Percentiles rank a stretch among this genome's conserved stretches.
phyloP scores from a whole-genome alignment of 2,888 invertebrate genomes.

The Lepidonotus clava region DNA sequence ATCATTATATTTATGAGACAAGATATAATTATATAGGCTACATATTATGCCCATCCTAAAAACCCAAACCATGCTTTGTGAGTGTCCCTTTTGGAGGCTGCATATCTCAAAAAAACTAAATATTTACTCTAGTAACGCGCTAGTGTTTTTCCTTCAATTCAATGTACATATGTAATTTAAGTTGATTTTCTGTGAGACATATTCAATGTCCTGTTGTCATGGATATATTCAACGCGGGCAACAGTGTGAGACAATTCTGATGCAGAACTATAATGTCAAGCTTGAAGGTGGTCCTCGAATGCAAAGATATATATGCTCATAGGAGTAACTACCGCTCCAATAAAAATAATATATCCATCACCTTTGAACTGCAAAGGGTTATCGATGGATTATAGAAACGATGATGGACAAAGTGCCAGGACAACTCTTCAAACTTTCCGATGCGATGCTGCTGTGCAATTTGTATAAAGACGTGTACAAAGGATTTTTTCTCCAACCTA shows the following conservation, averaged over 20 bases:
- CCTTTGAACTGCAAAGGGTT: neutral
- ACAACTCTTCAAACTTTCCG: constrained; percentile 26
- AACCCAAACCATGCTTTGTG: constrained; percentile 34
- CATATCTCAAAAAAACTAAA: constrained; percentile 26
- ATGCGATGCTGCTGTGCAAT: constrained; percentile 45
- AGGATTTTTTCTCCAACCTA: constrained; percentile 33
- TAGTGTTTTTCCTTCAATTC: neutral
- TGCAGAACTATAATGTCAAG: neutral
- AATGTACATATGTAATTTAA: constrained; percentile 25
- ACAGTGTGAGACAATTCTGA: neutral
- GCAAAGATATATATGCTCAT: constrained; percentile 1
- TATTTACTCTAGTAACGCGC: constrained; percentile 13
- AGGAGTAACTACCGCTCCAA: no score
- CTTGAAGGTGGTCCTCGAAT: neutral
- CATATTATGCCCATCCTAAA: constrained; percentile 46
- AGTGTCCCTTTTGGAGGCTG: constrained; percentile 37
- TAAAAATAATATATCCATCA: no score
- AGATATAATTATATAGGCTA: constrained; percentile 29
- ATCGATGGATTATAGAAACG: neutral
- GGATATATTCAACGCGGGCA: neutral
- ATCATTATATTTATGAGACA: constrained; percentile 43
- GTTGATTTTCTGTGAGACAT: neutral
- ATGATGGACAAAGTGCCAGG: neutral
- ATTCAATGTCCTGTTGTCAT: neutral
- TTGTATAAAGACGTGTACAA: constrained; percentile 43